Evolutionary conservation across 1,140 invertebrate genomes (phyloP), one percentile per base, ranked within the genome.

Genomic region (Lasaia peninsularis): DNA sequence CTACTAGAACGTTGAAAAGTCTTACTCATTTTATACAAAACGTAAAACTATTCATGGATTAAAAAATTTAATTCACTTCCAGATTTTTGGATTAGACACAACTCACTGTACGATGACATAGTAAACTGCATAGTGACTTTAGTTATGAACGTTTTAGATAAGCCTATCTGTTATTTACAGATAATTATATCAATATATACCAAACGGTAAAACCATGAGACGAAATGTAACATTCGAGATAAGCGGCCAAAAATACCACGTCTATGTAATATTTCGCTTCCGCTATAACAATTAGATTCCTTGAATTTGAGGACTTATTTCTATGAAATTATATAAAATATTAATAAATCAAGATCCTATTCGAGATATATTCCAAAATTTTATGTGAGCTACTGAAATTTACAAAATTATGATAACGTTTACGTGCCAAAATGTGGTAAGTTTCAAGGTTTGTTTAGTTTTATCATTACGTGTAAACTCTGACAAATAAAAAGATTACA

Each of bases 11-110:
- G 70, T 58, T 67, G 65, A 51, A 59, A 63, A 31, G 63, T 73
- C 62, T 67, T 70, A 34, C 58, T 72, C 79, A 85, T 81, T 58
- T 69, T 78, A 31, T n/a, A 32, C n/a, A 12, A 14, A 6, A 12
- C 34, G 1, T 52, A 28, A 32, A 16, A 32, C 8, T 16, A 48
- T 24, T n/a, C 20, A 48, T 48, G 5, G n/a, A 48, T 6, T 20
- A 18, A 10, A n/a, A 11, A 20, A 24, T 11, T 4, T 6, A 1
- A 48, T 48, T 21, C 40, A 21, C 40, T 48, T 48, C 11, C 6
- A 48, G 4, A 21, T 7, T 48, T 44, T 48, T 21, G 18, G 4
- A 21, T 48, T n/a, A n/a, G 20, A 48, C 40, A 48, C 18, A 48
- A 20, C 20, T 48, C 40, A 48, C 40, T 48, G 18, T n/a, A 48